These are phyloP conservation scores for Budorcas taxicolor DNA, from an alignment of 2,113 vertebrate species.

Conservation along the genomic window DNA sequence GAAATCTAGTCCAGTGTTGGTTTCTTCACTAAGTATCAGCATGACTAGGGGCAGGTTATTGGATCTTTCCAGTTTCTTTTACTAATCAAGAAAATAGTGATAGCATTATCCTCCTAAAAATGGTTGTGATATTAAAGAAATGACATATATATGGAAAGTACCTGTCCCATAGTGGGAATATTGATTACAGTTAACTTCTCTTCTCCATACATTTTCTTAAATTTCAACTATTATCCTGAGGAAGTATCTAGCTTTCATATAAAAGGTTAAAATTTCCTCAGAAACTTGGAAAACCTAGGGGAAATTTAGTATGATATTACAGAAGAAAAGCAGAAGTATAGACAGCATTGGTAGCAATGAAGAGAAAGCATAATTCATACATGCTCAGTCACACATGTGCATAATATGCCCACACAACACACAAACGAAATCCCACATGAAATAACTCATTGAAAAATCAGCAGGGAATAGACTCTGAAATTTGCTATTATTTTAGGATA, in stretches of 20 bases:
- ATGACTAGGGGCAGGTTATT: background rate
- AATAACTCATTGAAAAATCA: background rate
- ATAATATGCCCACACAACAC: background rate
- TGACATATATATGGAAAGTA: background rate
- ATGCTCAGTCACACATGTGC: fast-evolving
- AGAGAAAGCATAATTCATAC: background rate
- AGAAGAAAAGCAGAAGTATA: background rate
- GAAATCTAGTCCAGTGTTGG: background rate
- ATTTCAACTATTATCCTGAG: background rate
- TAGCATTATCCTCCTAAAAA: background rate
- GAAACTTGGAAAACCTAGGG: background rate
- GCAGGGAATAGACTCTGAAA: background rate
- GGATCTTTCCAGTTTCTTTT: background rate
- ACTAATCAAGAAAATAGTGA: background rate
- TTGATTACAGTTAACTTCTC: background rate
- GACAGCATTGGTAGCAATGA: too few species aligned
- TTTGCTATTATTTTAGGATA: background rate
- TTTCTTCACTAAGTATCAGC: background rate
- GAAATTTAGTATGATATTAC: background rate
- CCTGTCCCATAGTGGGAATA: background rate
- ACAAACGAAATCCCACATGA: background rate
- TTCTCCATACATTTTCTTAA: background rate
- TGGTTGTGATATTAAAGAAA: background rate
- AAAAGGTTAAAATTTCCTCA: background rate
- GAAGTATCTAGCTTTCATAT: background rate